Percentiles rank a stretch among this genome's conserved stretches.
These are phyloP conservation scores for Bos javanicus DNA, from an alignment of 2,113 vertebrate genomes.

Conservation along the genomic window DNA sequence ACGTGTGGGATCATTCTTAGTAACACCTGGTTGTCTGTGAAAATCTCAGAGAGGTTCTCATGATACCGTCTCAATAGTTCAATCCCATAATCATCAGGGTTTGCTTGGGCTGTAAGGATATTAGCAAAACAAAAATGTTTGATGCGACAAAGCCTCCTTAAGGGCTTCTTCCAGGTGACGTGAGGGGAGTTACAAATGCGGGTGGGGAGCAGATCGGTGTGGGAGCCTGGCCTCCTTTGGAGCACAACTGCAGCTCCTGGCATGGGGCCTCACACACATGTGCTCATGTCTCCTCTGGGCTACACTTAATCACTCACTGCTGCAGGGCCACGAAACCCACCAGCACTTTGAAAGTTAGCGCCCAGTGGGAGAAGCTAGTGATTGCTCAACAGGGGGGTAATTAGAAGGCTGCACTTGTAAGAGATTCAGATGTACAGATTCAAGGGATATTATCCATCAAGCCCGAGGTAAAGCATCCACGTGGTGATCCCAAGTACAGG, in stretches of 20 bases:
- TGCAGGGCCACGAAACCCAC: neutral
- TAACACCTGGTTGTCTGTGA: conserved; percentile 71
- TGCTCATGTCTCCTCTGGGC: neutral
- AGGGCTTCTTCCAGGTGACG: neutral
- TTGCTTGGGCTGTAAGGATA: conserved; percentile 65
- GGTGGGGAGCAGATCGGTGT: neutral
- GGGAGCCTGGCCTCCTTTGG: neutral
- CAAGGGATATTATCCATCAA: neutral
- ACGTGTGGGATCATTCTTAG: conserved; percentile 69
- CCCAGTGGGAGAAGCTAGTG: neutral
- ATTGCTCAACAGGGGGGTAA: neutral
- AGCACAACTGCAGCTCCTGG: neutral
- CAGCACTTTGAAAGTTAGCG: neutral
- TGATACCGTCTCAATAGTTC: conserved; percentile 74
- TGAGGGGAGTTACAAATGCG: neutral
- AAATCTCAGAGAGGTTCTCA: conserved; percentile 74
- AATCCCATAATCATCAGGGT: conserved; percentile 70
- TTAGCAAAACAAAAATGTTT: neutral
- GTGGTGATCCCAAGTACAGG: neutral
- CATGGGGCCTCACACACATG: neutral
- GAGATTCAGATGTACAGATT: neutral
- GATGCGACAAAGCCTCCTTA: neutral
- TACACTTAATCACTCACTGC: neutral
- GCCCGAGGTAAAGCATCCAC: neutral
- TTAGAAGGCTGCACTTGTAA: neutral